Conservation (phyloP, 1,140 invertebrate species). For the Brachionus paranguensis region DNA sequence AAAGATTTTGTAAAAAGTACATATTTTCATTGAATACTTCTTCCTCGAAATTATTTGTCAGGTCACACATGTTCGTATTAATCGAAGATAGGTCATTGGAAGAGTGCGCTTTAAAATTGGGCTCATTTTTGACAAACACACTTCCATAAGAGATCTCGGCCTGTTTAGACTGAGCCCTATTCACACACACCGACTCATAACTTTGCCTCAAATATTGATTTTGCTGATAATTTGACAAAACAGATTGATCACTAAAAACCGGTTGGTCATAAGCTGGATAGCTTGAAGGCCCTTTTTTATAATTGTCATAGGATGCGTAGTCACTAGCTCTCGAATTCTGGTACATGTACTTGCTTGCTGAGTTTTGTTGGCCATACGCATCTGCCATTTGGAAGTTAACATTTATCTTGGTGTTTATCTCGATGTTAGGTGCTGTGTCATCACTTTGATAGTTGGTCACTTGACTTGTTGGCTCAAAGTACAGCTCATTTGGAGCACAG, state of each 20-base stretch:
- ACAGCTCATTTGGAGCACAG: background rate
- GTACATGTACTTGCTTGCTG: background rate
- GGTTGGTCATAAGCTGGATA: background rate
- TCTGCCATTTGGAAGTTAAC: background rate
- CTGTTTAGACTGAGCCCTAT: background rate
- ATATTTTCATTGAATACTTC: constrained; percentile 1
- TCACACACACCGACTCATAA: background rate
- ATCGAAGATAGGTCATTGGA: background rate
- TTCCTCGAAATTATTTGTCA: background rate
- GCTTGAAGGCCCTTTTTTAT: background rate
- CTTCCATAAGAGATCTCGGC: background rate
- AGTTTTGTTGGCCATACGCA: background rate
- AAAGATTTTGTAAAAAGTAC: background rate
- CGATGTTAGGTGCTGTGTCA: background rate
- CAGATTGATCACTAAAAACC: background rate
- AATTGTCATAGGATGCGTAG: background rate
- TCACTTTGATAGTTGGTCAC: background rate
- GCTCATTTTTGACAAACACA: background rate
- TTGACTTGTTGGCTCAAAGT: background rate
- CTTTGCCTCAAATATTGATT: background rate
- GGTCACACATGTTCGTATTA: background rate
- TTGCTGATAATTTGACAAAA: background rate
- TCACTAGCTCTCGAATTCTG: background rate
- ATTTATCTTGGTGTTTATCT: constrained; percentile 13
- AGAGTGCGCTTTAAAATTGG: background rate